Base-by-base conservation (phyloP, 2,113 vertebrate genomes). In the Toxotes jaculatrix region DNA sequence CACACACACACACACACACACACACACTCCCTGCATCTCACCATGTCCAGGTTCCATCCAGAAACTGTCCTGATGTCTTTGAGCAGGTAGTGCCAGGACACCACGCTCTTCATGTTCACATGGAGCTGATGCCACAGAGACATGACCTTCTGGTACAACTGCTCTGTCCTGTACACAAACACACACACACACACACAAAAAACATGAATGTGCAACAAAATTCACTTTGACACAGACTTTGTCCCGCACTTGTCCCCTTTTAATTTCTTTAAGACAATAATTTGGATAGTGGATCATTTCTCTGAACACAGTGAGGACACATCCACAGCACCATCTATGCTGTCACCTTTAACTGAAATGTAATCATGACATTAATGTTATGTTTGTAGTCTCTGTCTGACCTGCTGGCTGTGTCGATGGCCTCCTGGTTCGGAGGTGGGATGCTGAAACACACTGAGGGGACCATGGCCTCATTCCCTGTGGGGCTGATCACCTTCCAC, bases 101-200 rank as follows among this genome's bases (percentile, higher is more conserved):
- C 97, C 70, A 99, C 96, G 61, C 97, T 97, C 94, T 99, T 99
- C 45, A 97, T 99, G 91, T 99, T 99, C 66, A 99, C 72, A 21
- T 99, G 98, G 3, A 98, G 95, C 91, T 99, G 97, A 88, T 99
- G 98, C 98, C 98, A 99, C 45, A 99, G 94, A 40, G 97, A 92
- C 98, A 99, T 99, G 81, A 98, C 98, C 55, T 98, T 98, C 96
- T 99, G 98, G 86, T 99, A 99, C 88, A 97, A 80, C 91, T 99
- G 98, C 66, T 99, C 98, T 19, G 97, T 91, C 91, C 98, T 99
- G 90, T 21, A 36, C 1, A 0, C 19, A 84, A n/a, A n/a, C n/a
- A n/a, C n/a, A n/a, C n/a, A n/a, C n/a, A n/a, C 31, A 87, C 17
- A 76, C 10, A 55, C 12, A 31, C n/a, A 45, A 45, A 13, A 12